These are phyloP conservation scores for Thamnophis sirtalis DNA, from an alignment of 2,113 vertebrate genomes.

Conservation along the genomic window DNA sequence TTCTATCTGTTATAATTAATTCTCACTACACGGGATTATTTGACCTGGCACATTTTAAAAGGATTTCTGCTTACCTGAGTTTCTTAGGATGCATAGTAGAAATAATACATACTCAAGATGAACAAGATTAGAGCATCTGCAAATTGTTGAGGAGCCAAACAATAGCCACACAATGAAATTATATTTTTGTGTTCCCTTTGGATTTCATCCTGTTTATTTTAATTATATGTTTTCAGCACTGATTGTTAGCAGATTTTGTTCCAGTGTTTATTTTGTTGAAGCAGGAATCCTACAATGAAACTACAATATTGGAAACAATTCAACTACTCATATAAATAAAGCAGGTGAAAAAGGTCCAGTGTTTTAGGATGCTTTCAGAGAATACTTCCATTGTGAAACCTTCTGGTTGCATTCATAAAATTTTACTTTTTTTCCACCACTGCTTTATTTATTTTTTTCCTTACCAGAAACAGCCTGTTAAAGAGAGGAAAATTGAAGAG, in stretches of 20 bases:
- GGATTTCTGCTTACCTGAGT: slow-evolving; percentile 35
- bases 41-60: slow-evolving; percentile 50
- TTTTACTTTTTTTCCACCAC: neutral
- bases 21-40: slow-evolving; percentile 41
- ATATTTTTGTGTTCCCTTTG: slow-evolving; percentile 44
- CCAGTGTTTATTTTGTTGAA: slow-evolving; percentile 24
- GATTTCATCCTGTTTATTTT: slow-evolving; percentile 48
- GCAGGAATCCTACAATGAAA: slow-evolving; percentile 41
- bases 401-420: neutral
- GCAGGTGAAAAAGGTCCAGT: slow-evolving; percentile 34
- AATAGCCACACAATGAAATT: slow-evolving; percentile 40
- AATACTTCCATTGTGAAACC: neutral
- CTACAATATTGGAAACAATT: slow-evolving; percentile 24
- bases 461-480: neutral
- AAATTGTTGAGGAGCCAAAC: slow-evolving; percentile 37
- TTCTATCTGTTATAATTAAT: slow-evolving; percentile 33
- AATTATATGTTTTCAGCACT: slow-evolving; percentile 58
- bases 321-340: slow-evolving; percentile 37
- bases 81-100: slow-evolving; percentile 41
- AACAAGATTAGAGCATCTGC: slow-evolving; percentile 46
- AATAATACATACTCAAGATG: slow-evolving; percentile 27
- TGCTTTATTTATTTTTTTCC: neutral
- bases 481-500: neutral
- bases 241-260: slow-evolving; percentile 50
- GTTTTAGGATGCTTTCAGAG: neutral